Base-by-base conservation (phyloP, 2,113 vertebrate genomes). In the Meriones unguiculatus region DNA sequence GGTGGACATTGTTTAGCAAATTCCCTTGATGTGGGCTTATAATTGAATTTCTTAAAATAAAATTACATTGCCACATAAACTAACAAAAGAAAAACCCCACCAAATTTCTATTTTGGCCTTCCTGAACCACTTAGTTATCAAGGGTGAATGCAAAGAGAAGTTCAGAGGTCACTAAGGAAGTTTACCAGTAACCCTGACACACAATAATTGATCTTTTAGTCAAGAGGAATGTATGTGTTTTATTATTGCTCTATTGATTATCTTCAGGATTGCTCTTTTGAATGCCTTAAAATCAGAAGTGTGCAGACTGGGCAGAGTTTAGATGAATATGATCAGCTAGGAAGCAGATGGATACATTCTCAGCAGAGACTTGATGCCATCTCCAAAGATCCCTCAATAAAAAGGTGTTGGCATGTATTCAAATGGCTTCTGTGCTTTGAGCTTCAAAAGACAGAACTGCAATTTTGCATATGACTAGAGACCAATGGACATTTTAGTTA, bases 31-130 rank as follows among this genome's bases (percentile, higher is more conserved):
- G 0, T 88, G 65, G 50, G 35, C 84, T 50, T 6, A 64, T 25
- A 24, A 57, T 88, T 96, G 64, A 30, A 75, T 72, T 76, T 62
- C 90, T 96, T 20, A 59, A 73, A 59, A 73, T 41, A 86, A 94
- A 94, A 95, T 65, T 38, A 17, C 11, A 9, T 52, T 62, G 13
- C 70, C 77, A 93, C 89, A 81, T 87, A 57, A 76, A 24, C 46
- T 77, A 90, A 30, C 57, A 46, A 46, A 41, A 25, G 24, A 84
- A 62, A 80, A 35, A 62, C 50, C 10, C 5, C 54, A 20, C 20
- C 64, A 22, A 72, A 87, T 87, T 96, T 95, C 25, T 32, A 78
- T 93, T 88, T 89, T 8, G 15, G n/a, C 28, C 70, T 94, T 87
- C 30, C 30, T 32, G 86, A 89, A 81, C 80, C 65, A 90, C 62